Evolutionary conservation across 1,140 invertebrate species (phyloP).

Genomic region (Sminthurinus signatus): DNA sequence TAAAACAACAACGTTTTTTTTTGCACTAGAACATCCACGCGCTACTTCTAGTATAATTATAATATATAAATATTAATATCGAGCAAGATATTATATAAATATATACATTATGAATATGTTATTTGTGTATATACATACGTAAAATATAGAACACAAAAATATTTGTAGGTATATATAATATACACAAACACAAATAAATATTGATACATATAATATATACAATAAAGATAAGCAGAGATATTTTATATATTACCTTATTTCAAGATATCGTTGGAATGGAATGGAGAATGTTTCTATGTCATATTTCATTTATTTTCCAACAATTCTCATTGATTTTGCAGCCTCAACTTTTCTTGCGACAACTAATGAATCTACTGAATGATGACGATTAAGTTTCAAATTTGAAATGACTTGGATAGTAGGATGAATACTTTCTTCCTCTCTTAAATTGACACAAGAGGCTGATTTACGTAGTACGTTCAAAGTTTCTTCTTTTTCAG

Average conservation of each 20-base stretch:
- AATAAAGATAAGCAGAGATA: background rate
- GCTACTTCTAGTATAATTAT: too few relatives aligned
- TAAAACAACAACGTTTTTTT: background rate
- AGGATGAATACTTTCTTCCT: slow-evolving; percentile 15
- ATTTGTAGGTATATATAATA: background rate
- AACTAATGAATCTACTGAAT: slow-evolving; percentile 34
- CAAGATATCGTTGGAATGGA: too few relatives aligned
- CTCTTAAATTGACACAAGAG: slow-evolving; percentile 27
- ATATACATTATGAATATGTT: too few relatives aligned
- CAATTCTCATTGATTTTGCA: slow-evolving; percentile 4
- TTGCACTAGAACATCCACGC: too few relatives aligned
- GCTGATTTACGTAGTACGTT: slow-evolving; percentile 13
- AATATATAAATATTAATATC: too few relatives aligned
- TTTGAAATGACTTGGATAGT: too few relatives aligned
- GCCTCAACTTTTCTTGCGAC: slow-evolving; percentile 6
- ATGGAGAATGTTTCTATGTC: background rate
- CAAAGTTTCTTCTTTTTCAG: slow-evolving; percentile 13
- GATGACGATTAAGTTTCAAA: slow-evolving; percentile 8
- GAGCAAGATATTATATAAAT: too few relatives aligned
- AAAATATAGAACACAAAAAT: background rate
- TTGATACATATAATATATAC: background rate
- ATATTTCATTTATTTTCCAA: background rate
- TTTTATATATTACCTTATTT: too few relatives aligned
- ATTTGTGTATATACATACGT: too few relatives aligned
- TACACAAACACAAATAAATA: background rate